Evolutionary conservation across 2,888 invertebrate species (phyloP), one percentile per base, ranked within the genome.

Genomic region (Euproctis similis): DNA sequence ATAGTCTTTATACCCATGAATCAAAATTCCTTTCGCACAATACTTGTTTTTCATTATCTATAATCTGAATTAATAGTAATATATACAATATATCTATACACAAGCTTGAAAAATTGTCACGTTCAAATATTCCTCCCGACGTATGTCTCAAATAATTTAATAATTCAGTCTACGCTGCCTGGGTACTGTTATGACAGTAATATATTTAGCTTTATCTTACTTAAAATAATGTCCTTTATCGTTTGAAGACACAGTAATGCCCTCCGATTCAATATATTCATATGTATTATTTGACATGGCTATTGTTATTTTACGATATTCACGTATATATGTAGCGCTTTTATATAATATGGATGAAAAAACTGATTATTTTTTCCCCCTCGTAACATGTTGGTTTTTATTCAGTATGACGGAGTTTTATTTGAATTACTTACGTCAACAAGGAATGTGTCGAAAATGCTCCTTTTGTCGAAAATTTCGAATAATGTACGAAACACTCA

Each of bases 111-210:
- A 23, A 14, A n/a, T n/a, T n/a, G n/a, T n/a, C 22, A 34, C 36
- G 39, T 39, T 25, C 39, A 57, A 70, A 70, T 61, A 49, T 28
- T 39, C 48, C 64, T 49, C 36, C 37, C 42, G 47, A 55, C 53
- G 54, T 51, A 62, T 63, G 58, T 52, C 56, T 53, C 56, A 59
- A 64, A 65, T 73, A 67, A 69, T 71, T 70, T 70, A 70, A 71
- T 75, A 70, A 68, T 68, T 70, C 65, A 61, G 16, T 10, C 50
- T 49, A 31, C 43, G 32, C 41, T 49, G 36, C 36, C 52, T 30
- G 42, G 36, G 33, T 55, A 62, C 64, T 56, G 53, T 50, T 49
- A 59, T 54, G 40, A 41, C 39, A 38, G 47, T 49, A 50, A 43
- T 42, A 64, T 52, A 44, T 43, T 52, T 50, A 42, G 34, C 55